Base-by-base conservation (phyloP, 2,113 vertebrate genomes). In the Syngnathus floridae region DNA sequence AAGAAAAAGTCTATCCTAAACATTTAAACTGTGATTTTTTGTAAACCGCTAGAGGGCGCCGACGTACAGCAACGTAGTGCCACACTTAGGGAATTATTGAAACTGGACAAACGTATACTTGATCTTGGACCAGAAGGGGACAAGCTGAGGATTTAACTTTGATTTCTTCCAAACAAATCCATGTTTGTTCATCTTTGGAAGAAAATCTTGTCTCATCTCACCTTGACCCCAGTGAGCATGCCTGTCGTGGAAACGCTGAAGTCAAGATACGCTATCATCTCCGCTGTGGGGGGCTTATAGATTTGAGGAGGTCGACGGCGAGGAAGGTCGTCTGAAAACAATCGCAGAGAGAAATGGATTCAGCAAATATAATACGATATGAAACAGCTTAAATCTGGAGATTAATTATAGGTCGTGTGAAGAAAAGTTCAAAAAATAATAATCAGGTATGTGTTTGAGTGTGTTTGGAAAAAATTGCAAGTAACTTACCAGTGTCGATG, bases 181-280 rank as follows among this genome's bases (percentile, higher is more conserved):
- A 59, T 40, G 10, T 40, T 13, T 60, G 5, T 60, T 11, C n/a
- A 38, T 4, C 9, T 52, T 52, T 69, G 11, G 43, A 51, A 36
- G 17, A 36, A 7, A 67, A 26, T 6, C 5, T 22, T 1, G 7
- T 57, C 43, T 49, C 46, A 26, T 66, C 72, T 78, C 54, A 98
- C 96, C 94, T 99, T 99, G 17, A 99, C 94, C 71, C 97, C 97
- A 3, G 97, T 98, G 17, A 99, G 94, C 97, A 99, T 98, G 85
- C 97, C 97, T 9, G 95, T 98, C 17, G 96, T 99, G 66, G 96
- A 98, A 61, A 99, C 95, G 46, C 97, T 98, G 69, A 99, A 99
- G 85, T 99, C 97, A 49, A 99, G 89, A 83, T 99, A 99, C 0
- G 97, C 97, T 65, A 98, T 83, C 93, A 98, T 95, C 85, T 99